These are phyloP conservation scores for Hydrozoanthus tunicans DNA, from an alignment of 64 coral and sea anemone species.

Conservation along the genomic window DNA sequence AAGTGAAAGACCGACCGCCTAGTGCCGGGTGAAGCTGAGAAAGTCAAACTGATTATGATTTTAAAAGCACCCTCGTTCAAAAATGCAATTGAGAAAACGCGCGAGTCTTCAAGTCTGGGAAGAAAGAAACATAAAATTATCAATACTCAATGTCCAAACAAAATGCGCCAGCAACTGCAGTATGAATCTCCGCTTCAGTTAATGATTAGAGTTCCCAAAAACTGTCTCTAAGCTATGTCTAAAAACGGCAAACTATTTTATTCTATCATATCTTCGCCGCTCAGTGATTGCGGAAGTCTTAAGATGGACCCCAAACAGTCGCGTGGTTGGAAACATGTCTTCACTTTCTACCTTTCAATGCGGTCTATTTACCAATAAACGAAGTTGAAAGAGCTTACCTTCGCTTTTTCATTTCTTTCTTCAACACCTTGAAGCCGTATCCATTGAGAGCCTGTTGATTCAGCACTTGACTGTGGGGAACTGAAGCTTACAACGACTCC, in stretches of 20 bases:
- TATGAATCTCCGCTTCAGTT: neutral
- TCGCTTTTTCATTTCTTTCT: conserved; percentile 53
- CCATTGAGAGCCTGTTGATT: conserved; percentile 46
- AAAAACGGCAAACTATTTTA: neutral
- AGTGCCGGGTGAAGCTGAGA: too few relatives aligned
- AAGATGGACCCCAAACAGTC: conserved; percentile 1
- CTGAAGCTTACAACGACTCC: conserved; percentile 24
- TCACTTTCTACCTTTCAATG: neutral
- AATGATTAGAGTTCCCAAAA: neutral
- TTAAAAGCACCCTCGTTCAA: too few relatives aligned
- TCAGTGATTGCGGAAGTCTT: conserved; percentile 48
- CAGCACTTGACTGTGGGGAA: conserved; percentile 40
- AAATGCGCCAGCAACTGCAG: neutral
- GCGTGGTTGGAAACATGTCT: conserved; percentile 14
- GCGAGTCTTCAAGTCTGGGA: too few relatives aligned
- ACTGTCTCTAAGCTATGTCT: neutral
- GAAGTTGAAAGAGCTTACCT: neutral
- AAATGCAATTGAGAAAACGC: too few relatives aligned
- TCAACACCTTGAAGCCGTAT: conserved; percentile 30
- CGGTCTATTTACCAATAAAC: neutral
- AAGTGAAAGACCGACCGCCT: too few relatives aligned
- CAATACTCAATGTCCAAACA: neutral
- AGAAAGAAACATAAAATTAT: too few relatives aligned
- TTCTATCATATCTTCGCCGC: neutral
- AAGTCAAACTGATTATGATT: too few relatives aligned